These are phyloP conservation scores for Drosophila nebulosa DNA, from an alignment of 1,140 invertebrate genomes.

Conservation along the genomic window DNA sequence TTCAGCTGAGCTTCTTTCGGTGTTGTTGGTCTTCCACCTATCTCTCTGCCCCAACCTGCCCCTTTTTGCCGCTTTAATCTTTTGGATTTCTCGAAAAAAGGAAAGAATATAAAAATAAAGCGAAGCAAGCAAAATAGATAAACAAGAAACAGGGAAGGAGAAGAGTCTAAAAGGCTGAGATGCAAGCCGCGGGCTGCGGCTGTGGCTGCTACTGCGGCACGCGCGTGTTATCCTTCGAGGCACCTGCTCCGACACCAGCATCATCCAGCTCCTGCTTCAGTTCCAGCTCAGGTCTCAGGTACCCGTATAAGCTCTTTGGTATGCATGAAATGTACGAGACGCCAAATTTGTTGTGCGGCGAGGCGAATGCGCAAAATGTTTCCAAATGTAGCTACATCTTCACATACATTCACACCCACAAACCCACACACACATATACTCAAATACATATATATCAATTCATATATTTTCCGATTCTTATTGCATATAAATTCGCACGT, in stretches of 20 bases:
- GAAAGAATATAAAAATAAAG: conserved; percentile 13
- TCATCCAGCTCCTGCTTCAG: conserved; percentile 8
- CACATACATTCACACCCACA: conserved; percentile 33
- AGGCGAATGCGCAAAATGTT: conserved; percentile 75
- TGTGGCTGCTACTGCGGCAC: conserved; percentile 28
- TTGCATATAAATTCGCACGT: conserved; percentile 79
- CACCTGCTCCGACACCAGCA: conserved; percentile 53
- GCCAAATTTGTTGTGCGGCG: conserved; percentile 79
- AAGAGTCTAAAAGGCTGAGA: conserved; percentile 32
- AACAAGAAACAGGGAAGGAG: conserved; percentile 57
- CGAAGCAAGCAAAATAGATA: conserved; percentile 65
- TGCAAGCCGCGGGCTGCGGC: conserved; percentile 33
- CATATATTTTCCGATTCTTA: conserved; percentile 78
- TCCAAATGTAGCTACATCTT: conserved; percentile 15
- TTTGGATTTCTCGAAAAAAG: conserved; percentile 54
- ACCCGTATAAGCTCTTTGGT: conserved; percentile 65
- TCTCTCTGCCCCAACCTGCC: neutral
- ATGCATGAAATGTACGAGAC: conserved; percentile 77
- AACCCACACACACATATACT: conserved; percentile 6
- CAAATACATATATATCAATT: conserved; percentile 8
- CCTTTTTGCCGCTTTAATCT: conserved; percentile 65
- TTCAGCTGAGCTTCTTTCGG: conserved; percentile 66
- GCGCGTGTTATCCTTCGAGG: conserved; percentile 70
- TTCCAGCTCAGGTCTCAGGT: neutral
- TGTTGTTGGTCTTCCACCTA: neutral